A percentile compares a stretch with the other conserved stretches of the same genome.
Conservation (phyloP, 2,888 invertebrate genomes). For the Keiferia lycopersicella region DNA sequence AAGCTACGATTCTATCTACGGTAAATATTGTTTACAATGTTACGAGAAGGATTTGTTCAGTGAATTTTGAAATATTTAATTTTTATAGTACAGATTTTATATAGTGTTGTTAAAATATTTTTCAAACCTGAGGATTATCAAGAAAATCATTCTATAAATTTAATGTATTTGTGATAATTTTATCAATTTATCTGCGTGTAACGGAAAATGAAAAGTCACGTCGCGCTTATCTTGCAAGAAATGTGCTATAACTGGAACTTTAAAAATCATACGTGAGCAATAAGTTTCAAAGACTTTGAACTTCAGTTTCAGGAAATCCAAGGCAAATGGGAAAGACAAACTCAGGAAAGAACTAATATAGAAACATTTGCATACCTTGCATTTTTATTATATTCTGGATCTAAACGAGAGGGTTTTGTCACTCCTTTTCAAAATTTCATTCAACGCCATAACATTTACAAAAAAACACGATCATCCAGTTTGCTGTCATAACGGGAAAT, state of each 20-base stretch:
- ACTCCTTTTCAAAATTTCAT: no score
- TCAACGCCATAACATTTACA: neutral
- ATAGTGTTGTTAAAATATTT: no score
- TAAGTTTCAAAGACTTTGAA: no score
- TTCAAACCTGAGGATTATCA: neutral
- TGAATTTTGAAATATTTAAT: no score
- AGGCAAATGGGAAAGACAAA: no score
- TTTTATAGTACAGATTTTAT: no score
- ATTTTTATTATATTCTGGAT: no score
- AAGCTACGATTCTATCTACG: neutral
- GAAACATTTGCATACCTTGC: no score
- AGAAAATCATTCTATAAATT: neutral
- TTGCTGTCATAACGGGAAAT: constrained; percentile 23
- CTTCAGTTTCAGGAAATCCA: no score
- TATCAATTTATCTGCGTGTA: neutral
- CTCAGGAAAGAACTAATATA: no score
- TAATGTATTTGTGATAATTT: neutral
- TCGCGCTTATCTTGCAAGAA: neutral
- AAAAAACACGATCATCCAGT: constrained; percentile 4
- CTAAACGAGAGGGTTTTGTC: no score
- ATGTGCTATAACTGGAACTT: neutral
- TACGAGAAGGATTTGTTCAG: neutral
- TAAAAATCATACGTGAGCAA: no score
- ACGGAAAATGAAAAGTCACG: neutral
- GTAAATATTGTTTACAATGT: neutral